These are phyloP conservation scores for Chromobotia macracanthus DNA, from an alignment of 2,797 vertebrate genomes.

Conservation along the genomic window DNA sequence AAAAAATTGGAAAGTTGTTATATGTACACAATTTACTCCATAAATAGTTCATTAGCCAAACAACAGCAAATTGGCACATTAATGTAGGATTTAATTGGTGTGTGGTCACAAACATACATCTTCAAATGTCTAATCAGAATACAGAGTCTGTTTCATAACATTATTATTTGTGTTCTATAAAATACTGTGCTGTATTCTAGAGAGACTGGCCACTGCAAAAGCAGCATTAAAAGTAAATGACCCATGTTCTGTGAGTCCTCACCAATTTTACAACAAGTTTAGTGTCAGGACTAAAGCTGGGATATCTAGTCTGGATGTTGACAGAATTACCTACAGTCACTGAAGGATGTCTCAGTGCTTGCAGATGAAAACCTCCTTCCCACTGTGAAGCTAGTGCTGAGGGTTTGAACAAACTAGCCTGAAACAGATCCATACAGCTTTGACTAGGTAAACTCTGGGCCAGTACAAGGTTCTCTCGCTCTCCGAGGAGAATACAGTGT, in stretches of 20 bases:
- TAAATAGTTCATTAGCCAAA: no score
- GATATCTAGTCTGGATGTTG: conserved; percentile 24
- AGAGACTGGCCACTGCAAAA: not conserved
- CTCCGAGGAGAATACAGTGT: conserved; percentile 58
- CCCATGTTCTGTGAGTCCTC: not conserved
- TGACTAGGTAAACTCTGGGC: conserved; percentile 42
- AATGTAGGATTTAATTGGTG: no score
- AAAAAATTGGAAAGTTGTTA: no score
- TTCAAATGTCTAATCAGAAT: no score
- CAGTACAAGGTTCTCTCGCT: conserved; percentile 27
- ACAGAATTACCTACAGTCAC: conserved; percentile 36
- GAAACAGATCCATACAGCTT: conserved; percentile 43
- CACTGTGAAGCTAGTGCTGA: conserved; percentile 22
- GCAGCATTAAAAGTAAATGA: not conserved
- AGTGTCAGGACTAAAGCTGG: not conserved
- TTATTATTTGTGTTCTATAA: not conserved
- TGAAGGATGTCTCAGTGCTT: conserved; percentile 6
- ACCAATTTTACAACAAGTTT: conserved; percentile 4
- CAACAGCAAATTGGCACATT: no score
- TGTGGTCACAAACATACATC: no score
- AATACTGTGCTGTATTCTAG: not conserved
- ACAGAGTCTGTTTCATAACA: not conserved
- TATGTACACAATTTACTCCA: no score
- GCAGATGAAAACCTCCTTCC: not conserved
- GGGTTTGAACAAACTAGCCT: conserved; percentile 46